Base-by-base conservation (phyloP, 2,113 vertebrate species). In the Psophia crepitans region DNA sequence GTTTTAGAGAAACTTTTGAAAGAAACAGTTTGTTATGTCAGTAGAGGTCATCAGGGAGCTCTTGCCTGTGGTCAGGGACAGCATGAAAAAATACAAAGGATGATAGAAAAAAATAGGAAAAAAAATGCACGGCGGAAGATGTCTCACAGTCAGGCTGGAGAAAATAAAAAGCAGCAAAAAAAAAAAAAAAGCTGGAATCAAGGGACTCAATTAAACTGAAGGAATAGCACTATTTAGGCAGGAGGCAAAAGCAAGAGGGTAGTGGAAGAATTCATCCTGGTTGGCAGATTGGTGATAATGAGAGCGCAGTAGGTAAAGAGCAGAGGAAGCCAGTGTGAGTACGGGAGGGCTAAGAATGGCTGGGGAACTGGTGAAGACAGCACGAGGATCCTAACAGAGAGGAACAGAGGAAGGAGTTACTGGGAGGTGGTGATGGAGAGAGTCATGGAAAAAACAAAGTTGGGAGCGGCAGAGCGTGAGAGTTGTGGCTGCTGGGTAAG, bases 161-260 rank as follows among this genome's bases (percentile, higher is more conserved):
- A 77, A 92, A 89, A 76, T 76, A 20, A 86, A 69, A 92, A 83
- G 41, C 54, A 66, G n/a, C 1, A 19, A 5, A 0, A 2, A 8
- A 22, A 30, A 54, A 54, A 54, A 32, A 49, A 49, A 32, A 60
- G 13, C 53, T 83, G 80, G 69, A 94, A 87, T 75, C 84, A 51
- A 78, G 87, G 81, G 69, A 82, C 69, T 82, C 90, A 87, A 86
- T 93, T 92, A 90, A 75, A 60, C 8, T 48, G 51, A 69, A 91
- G 56, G 70, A 93, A 61, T 41, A 74, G 3, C 41, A 39, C 8
- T 53, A 14, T 60, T 82, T 35, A 87, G 87, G 74, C 60, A 82
- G 87, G 53, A 85, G 78, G 90, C 65, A 79, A 46, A 87, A 68
- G n/a, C 74, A 71, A 63, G 89, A n/a, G 66, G 37, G 43, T 69